Evolutionary conservation across 1,140 invertebrate species (phyloP).

Genomic region (Drosophila bocqueti): DNA sequence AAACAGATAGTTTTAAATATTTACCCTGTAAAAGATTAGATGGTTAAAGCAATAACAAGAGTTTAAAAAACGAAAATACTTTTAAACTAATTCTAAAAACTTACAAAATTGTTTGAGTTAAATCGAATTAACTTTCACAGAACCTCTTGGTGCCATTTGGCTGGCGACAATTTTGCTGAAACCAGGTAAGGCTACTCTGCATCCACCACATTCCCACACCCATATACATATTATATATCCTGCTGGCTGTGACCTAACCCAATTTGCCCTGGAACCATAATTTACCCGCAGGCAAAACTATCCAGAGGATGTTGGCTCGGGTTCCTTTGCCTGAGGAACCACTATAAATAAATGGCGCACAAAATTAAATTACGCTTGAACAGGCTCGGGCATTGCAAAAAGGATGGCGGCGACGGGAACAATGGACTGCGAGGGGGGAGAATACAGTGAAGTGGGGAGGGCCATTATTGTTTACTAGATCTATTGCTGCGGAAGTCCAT

Average conservation of each 20-base stretch:
- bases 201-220: background rate
- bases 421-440: background rate
- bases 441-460: background rate
- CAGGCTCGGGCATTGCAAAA: slow-evolving; percentile 32
- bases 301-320: slow-evolving; percentile 32
- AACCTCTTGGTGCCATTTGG: background rate
- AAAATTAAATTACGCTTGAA: slow-evolving; percentile 80
- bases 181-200: slow-evolving; percentile 21
- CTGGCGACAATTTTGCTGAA: background rate
- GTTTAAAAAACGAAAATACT: background rate
- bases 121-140: background rate
- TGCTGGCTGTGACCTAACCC: slow-evolving; percentile 49
- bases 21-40: no score
- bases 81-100: background rate
- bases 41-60: background rate
- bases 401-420: slow-evolving; percentile 5
- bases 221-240: slow-evolving; percentile 5
- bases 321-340: slow-evolving; percentile 34
- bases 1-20: no score
- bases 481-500: slow-evolving; percentile 76
- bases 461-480: slow-evolving; percentile 65
- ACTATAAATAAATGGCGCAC: slow-evolving; percentile 78
- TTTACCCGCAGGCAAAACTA: slow-evolving; percentile 48
- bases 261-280: slow-evolving; percentile 54
- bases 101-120: background rate